Evolutionary conservation across 2,888 invertebrate species (phyloP), one percentile per base, ranked within the genome.

Genomic region (Ophioninae sp.): DNA sequence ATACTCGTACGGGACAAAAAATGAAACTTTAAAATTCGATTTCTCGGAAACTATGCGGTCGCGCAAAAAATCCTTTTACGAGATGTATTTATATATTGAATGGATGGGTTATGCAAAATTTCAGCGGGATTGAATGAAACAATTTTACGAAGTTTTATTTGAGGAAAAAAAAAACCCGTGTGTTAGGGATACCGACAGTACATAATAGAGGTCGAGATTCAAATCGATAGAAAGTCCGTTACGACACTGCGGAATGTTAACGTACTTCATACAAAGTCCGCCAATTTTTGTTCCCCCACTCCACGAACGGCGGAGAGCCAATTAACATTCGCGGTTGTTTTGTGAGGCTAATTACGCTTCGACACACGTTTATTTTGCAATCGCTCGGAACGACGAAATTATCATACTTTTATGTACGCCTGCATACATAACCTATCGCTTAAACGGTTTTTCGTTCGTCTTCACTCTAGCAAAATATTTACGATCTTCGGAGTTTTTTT

Each of bases 341-440:
- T 44, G 73, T 67, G 44, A 67, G 44, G 20, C 68, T 59, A 13
- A 61, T 51, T 37, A 22, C 68, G 51, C 13, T 30, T 17, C 20
- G 58, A 41, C 63, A 30, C 37, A 30, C 51, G 23, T 63, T 69
- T 59, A 20, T 61, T 20, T 44, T 30, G n/a, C 0, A 23, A 6
- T 13, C 68, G 10, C 6, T 72, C 6, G 39, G 63, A 39, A n/a
- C 63, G 63, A 69, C 61, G n/a, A 58, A 69, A 75, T 80, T 68
- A 69, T 69, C 17, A 41, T 58, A 71, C 51, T 58, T 37, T n/a
- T n/a, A 71, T 37, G 71, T 58, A 58, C 56, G 37, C 71, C 6
- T 64, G 39, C 39, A 39, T 64, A 8, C 39, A 7, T n/a, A 39
- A 64, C 7, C 1, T 1, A 39, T 39, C 17, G 39, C 1, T n/a